Conservation (phyloP, 2,797 vertebrate genomes). For the Falco concolor region DNA sequence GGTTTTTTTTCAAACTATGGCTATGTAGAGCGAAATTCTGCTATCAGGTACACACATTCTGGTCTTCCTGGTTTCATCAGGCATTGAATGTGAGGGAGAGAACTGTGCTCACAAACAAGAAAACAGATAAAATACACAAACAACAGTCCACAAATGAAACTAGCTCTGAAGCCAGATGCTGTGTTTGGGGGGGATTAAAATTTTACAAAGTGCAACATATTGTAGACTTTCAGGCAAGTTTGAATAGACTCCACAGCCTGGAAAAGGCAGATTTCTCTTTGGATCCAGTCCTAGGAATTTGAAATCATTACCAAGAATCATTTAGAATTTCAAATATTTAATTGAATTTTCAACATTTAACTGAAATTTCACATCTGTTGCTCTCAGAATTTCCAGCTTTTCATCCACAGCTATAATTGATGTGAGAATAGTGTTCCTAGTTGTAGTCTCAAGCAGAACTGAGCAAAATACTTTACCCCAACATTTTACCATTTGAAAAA, state of each 20-base stretch:
- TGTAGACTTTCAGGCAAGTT: neutral
- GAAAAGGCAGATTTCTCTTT: neutral
- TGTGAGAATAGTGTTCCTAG: neutral
- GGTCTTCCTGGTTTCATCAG: neutral
- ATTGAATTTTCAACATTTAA: too few relatives aligned
- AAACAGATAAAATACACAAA: neutral
- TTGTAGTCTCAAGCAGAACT: neutral
- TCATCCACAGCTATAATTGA: neutral
- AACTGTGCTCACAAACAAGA: neutral
- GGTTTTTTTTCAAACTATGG: neutral
- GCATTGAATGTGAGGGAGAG: neutral
- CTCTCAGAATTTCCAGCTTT: neutral
- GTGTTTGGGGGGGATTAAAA: neutral
- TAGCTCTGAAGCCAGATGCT: neutral
- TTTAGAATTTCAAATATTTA: neutral
- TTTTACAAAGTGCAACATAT: neutral
- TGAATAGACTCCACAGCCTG: neutral
- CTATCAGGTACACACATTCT: neutral
- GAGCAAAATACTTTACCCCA: neutral
- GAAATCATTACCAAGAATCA: neutral
- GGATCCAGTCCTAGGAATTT: neutral
- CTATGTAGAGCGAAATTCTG: neutral
- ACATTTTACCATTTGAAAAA: neutral
- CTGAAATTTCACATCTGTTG: neutral
- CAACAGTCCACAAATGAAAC: neutral